Base-by-base conservation (phyloP, 2,797 vertebrate genomes). In the Sparidentex hasta region DNA sequence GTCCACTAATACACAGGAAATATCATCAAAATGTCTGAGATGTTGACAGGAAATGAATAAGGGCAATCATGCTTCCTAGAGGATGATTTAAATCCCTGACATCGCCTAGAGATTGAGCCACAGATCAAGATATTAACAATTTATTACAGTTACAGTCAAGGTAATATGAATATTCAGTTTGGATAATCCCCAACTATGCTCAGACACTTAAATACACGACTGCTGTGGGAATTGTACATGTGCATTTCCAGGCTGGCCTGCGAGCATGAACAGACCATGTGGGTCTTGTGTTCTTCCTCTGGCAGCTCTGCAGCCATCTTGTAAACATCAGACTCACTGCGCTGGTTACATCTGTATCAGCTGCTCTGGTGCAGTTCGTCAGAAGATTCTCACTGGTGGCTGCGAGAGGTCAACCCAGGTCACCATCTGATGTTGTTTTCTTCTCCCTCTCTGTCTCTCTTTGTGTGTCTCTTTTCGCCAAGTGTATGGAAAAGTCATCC, bases 401-500 rank as follows among this genome's bases (percentile, higher is more conserved):
- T 56, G 5, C 1, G 7, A 33, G 52, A 65, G 84, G 87, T 89
- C 85, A 52, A 13, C 62, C 6, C 25, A 27, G 87, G 88, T 84
- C 87, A 73, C 63, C 72, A 65, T 78, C 76, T 67, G 78, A 85
- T 84, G 74, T 61, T 85, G 63, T 81, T 61, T 76, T 84, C 65
- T 27, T 55, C 51, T 55, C 27, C 50, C 18, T 47, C 8, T 27
- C 59, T n/a, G 50, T 65, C n/a, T 59, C 7, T 58, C 47, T 20
- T 43, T 67, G 27, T 57, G 18, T 18, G 14, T 64, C 13, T 63
- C 11, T 29, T 38, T 27, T 43, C 21, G 29, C 75, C 67, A 78
- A 78, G 54, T 51, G 50, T 33, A 84, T 89, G 91, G 88, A 90
- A 90, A 92, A 90, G 72, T 76, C 84, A 77, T 87, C 87, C 64